Base-by-base conservation (phyloP, 1,140 invertebrate genomes). In the Cydia fagiglandana region DNA sequence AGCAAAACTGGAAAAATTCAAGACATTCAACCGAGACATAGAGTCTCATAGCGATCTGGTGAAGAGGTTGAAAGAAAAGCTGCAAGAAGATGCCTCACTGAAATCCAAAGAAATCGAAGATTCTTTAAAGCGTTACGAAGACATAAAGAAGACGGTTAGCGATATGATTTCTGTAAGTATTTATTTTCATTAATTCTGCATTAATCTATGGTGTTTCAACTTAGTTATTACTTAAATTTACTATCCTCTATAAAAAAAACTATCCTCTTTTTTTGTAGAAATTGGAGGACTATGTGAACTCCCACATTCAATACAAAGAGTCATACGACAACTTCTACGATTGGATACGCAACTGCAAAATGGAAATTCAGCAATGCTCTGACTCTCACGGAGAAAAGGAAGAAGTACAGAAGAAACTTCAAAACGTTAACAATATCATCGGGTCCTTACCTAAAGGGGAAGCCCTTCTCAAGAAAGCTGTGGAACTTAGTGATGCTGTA, bases 251-350 rank as follows among this genome's bases (percentile, higher is more conserved):
- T 24, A 24, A 24, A 24, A 24, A 24, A 24, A 24, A 4, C 56
- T 74, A 47, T 10, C 34, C 47, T 45, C 56, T 75, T 6, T 76
- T 68, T 80, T 80, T 88, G 24, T 77, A 96, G 92, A 95, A 95
- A 81, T 91, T 98, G 38, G 96, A 98, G 86, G 94, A 95, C 47
- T 96, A 98, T 93, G 97, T 98, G 0, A 96, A 96, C 77, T 95
- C 96, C 75, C 97, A 99, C 81, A 97, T 98, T 81, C 95, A 96
- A 79, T 98, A 98, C 88, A 96, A 97, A 83, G 95, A 95, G 81
- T 95, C 95, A 0, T 97, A 96, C 79, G 96, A 96, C 77, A 96
- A 96, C 81, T 96, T 97, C 79, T 95, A 96, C 66, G 97, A 98
- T 79, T 98, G 97, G 97, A 94, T 99, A n/a, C 94, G 97, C 56